Evolutionary conservation across 2,797 vertebrate genomes (phyloP).

Genomic region (Fundulus diaphanus): DNA sequence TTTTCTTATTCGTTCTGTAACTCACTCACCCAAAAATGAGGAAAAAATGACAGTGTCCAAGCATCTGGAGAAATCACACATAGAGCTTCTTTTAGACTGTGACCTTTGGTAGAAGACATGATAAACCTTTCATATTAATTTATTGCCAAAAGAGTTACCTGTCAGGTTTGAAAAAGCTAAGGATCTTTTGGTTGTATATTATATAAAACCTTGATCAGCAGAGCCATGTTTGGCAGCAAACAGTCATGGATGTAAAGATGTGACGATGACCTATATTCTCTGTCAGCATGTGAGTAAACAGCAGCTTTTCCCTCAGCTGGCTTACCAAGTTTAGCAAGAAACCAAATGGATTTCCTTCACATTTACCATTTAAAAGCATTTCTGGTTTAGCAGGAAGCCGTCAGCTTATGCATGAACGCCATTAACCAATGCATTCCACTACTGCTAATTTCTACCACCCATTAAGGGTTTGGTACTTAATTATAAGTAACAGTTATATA

Average conservation of each 20-base stretch:
- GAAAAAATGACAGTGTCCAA: neutral
- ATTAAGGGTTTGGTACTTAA: neutral
- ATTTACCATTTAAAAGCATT: neutral
- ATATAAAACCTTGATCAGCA: neutral
- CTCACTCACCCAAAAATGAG: neutral
- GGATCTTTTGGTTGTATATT: neutral
- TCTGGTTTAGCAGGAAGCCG: neutral
- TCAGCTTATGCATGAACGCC: neutral
- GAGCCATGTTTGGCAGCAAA: slow-evolving; percentile 39
- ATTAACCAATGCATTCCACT: neutral
- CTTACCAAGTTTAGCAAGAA: neutral
- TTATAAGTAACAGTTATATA: no score
- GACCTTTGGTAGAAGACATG: neutral
- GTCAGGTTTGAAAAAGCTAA: neutral
- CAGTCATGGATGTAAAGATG: slow-evolving; percentile 39
- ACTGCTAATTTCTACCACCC: neutral
- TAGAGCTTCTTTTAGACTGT: neutral
- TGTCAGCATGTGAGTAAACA: slow-evolving; percentile 14
- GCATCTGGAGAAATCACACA: no score
- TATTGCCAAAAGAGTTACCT: neutral
- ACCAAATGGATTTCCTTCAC: neutral
- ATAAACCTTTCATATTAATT: neutral
- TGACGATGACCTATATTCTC: slow-evolving; percentile 59
- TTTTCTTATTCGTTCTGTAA: neutral
- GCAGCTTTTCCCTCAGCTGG: slow-evolving; percentile 7